Percentiles rank a stretch among this genome's conserved stretches.
These are phyloP conservation scores for Zaprionus kolodkinae DNA, from an alignment of 1,140 invertebrate genomes.

Conservation along the genomic window DNA sequence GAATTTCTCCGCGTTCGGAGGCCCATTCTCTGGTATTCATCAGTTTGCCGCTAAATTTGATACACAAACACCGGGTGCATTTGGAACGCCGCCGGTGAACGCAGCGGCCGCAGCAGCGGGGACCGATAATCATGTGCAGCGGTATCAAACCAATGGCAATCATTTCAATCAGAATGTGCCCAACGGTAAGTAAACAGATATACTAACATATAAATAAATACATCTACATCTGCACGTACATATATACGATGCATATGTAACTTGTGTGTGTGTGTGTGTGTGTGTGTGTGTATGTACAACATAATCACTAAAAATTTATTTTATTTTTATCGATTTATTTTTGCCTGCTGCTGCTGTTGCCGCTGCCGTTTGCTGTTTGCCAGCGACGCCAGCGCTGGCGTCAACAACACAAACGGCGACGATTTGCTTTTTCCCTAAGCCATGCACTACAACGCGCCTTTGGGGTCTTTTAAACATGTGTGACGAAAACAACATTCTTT, in stretches of 20 bases:
- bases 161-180: slow-evolving; percentile 84
- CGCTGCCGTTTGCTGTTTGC: slow-evolving; percentile 30
- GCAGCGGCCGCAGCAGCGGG: slow-evolving; percentile 73
- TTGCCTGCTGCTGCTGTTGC: slow-evolving; percentile 51
- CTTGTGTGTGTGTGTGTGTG: too few relatives aligned
- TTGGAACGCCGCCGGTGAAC: slow-evolving; percentile 76
- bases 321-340: slow-evolving; percentile 83
- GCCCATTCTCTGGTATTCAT: slow-evolving; percentile 83
- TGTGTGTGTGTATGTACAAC: slow-evolving; percentile 63
- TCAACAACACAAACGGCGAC: slow-evolving; percentile 45
- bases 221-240: slow-evolving; percentile 23
- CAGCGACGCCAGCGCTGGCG: slow-evolving; percentile 58
- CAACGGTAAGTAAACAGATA: slow-evolving; percentile 76
- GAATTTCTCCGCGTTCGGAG: slow-evolving; percentile 84
- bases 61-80: slow-evolving; percentile 80
- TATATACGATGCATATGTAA: slow-evolving; percentile 20
- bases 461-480: slow-evolving; percentile 49
- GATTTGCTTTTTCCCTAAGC: slow-evolving; percentile 52
- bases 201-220: slow-evolving; percentile 31
- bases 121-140: slow-evolving; percentile 82
- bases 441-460: slow-evolving; percentile 39
- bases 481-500: slow-evolving; percentile 41
- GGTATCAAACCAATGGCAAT: slow-evolving; percentile 84
- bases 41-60: slow-evolving; percentile 84
- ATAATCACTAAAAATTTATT: slow-evolving; percentile 83